A percentile compares a stretch with the other conserved stretches of the same genome.
Evolutionary conservation across 2,113 vertebrate species (phyloP).

Genomic region (Puntigrus tetrazona): DNA sequence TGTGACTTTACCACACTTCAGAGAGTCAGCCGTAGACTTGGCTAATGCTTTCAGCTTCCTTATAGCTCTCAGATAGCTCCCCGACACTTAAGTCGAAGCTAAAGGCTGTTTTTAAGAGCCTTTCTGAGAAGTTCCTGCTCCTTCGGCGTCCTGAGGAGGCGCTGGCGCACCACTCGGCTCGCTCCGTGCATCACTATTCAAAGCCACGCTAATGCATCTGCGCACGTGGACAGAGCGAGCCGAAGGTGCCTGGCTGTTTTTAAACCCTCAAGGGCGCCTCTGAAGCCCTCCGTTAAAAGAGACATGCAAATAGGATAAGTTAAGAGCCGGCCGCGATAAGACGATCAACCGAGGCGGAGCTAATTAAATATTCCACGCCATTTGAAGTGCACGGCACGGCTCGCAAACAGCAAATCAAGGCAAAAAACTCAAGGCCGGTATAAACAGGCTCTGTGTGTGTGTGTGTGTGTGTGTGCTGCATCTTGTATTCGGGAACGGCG

Average conservation of each 20-base stretch:
- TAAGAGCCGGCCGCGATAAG: slow-evolving; percentile 51
- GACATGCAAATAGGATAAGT: slow-evolving; percentile 49
- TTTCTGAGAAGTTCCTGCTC: no score
- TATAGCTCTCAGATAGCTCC: no score
- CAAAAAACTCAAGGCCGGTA: not conserved
- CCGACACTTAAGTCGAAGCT: no score
- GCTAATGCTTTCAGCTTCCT: no score
- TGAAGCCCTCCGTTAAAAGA: slow-evolving; percentile 43
- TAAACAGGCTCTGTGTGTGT: not conserved
- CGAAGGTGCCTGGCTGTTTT: slow-evolving; percentile 34
- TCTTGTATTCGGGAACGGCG: no score
- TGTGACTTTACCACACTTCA: no score
- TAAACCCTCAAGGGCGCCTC: slow-evolving; percentile 38
- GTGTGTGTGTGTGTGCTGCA: not conserved
- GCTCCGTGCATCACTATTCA: slow-evolving; percentile 25
- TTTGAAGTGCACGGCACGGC: slow-evolving; percentile 31
- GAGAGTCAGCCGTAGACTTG: no score
- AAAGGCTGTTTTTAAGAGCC: no score
- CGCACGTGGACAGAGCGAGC: slow-evolving; percentile 14
- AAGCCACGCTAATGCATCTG: slow-evolving; percentile 33
- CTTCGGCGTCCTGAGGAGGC: slow-evolving; percentile 22
- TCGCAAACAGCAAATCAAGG: no score
- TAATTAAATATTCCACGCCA: slow-evolving; percentile 56
- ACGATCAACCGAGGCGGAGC: slow-evolving; percentile 48
- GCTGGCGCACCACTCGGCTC: not conserved